phyloP scores from a whole-genome alignment of 2,888 invertebrate species.

The Nipponacmea schrenckii region DNA sequence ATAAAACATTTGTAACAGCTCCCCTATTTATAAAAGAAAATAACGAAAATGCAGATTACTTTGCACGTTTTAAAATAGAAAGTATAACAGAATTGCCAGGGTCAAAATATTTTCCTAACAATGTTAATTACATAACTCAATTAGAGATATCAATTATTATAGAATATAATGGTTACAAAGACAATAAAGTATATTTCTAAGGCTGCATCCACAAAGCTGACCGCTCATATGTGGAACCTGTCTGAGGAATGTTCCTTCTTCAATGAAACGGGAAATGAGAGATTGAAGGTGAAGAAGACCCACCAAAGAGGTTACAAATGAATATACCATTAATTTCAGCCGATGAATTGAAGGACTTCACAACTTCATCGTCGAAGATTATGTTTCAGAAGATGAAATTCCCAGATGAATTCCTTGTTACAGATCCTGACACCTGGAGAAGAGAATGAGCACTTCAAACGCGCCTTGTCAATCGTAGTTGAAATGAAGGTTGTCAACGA shows the following conservation, averaged over 20 bases:
- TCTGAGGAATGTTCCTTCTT: neutral
- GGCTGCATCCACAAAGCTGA: neutral
- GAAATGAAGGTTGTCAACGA: neutral
- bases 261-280: neutral
- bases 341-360: neutral
- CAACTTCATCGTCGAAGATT: neutral
- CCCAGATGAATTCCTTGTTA: neutral
- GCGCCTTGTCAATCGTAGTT: neutral
- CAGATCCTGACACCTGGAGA: neutral
- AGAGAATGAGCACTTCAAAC: neutral
- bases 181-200: too few species aligned
- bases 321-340: neutral
- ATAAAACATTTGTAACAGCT: too few species aligned
- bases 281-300: neutral
- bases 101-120: too few species aligned
- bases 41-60: too few species aligned
- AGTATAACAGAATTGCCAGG: too few species aligned
- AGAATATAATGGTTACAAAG: too few species aligned
- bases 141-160: too few species aligned
- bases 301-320: neutral
- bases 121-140: too few species aligned
- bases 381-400: neutral
- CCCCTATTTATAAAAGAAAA: too few species aligned
- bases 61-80: too few species aligned
- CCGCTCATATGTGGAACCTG: neutral